Base-by-base conservation (phyloP, 2,113 vertebrate genomes). In the Myrmecobius fasciatus region DNA sequence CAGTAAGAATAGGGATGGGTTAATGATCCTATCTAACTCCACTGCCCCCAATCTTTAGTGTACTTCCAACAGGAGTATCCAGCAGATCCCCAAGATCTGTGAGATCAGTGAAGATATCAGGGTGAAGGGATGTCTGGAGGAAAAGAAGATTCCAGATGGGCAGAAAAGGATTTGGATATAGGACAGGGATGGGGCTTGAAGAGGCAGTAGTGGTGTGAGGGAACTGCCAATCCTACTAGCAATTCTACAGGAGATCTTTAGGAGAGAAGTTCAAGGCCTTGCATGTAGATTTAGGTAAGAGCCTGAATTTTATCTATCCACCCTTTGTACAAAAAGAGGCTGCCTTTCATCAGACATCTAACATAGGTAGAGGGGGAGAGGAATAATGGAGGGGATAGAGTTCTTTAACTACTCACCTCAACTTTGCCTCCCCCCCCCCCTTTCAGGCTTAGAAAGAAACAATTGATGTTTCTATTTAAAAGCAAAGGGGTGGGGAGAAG, bases 391-490 rank as follows among this genome's bases (percentile, higher is more conserved):
- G 51, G 49, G 24, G 31, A 31, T 46, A 48, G 94, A 90, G 88
- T 48, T 60, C 49, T 89, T 48, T 1, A 60, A 52, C 48, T 22
- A 2, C 48, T 31, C 43, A 67, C 53, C 43, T 49, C 67, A 91
- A 75, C 75, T 67, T 67, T 67, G 14, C 12, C n/a, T n/a, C n/a
- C 26, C 52, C 67, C 56, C 92, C 75, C 96, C 93, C 96, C 91
- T 90, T 53, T 96, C 48, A 92, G 94, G 91, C 89, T 95, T 46
- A 51, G 89, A 75, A 52, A 95, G 94, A 94, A 93, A 53, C 67
- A 95, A 92, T 25, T 94, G 93, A 91, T 94, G 96, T 92, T 97
- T 97, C 95, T 93, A 93, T 95, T 96, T 97, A 95, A 94, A 96
- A 97, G 83, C 75, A 96, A 95, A 91, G 88, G 31, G 52, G 75